Percentiles rank a stretch among this genome's conserved stretches.
Evolutionary conservation across 2,113 vertebrate species (phyloP).

Genomic region (Mormoops blainvillei): DNA sequence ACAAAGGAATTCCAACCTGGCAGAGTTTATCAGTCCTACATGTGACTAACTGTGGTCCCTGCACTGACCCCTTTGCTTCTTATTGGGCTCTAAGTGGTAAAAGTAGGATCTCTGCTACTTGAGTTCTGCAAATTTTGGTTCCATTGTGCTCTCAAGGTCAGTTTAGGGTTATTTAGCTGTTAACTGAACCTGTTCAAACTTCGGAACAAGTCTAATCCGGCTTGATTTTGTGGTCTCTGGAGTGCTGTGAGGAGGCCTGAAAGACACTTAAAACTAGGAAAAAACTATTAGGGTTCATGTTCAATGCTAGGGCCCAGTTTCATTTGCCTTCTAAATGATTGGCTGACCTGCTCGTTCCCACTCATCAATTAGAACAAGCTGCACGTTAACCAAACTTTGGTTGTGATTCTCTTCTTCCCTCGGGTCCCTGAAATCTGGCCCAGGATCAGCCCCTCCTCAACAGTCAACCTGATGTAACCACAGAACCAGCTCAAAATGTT

Average conservation of each 20-base stretch:
- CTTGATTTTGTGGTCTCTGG: background rate
- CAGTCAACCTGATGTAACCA: background rate
- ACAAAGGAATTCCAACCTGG: background rate
- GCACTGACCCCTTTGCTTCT: background rate
- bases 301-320: background rate
- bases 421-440: background rate
- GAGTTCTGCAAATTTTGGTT: background rate
- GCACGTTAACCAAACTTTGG: background rate
- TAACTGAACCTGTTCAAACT: background rate
- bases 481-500: no score
- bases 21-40: background rate
- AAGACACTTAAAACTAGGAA: background rate
- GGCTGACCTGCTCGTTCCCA: background rate
- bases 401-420: background rate
- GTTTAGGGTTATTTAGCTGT: background rate
- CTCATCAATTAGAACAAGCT: background rate
- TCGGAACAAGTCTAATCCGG: background rate
- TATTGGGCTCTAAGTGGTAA: background rate
- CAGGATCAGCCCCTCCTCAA: background rate
- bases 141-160: background rate
- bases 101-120: background rate
- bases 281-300: background rate
- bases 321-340: background rate
- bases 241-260: background rate
- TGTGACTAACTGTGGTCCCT: background rate